Evolutionary conservation across 2,888 invertebrate genomes (phyloP), one percentile per base, ranked within the genome.

Genomic region (Leptopilina drosophilae): DNA sequence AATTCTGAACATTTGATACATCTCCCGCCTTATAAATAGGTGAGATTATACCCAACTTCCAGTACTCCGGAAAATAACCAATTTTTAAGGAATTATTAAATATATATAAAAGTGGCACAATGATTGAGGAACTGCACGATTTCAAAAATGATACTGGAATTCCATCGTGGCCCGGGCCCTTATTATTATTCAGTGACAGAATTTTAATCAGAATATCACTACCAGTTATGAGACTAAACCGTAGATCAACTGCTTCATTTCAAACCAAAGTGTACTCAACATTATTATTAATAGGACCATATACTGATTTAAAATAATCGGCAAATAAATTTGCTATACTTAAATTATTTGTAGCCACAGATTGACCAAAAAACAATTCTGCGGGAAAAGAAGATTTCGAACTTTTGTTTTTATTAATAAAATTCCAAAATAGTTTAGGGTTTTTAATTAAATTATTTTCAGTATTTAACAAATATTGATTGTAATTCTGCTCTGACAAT

Each of bases 111-210:
- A 83, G 49, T 9, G 80, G 80, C 14, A 42, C 46, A 49, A 76
- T 42, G 2, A 83, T 40, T 9, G 59, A 33, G 11, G 69, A 49
- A 3, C 69, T 53, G 49, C 81, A 80, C 3, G 77, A 62, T 33
- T 76, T 81, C 15, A 84, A 42, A 0, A 83, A 12, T 5, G 78
- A 11, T 1, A 77, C 77, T 20, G 84, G 84, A 4, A 84, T 64
- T 20, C 81, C 78, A 78, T 84, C 84, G 7, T 78, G 81, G 11
- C 82, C 81, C 20, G 77, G 46, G 40, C 64, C 64, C 33, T 81
- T 76, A 40, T 14, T 65, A 9, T 56, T 56, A 14, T 12, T 5
- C 2, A 56, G 2, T 8, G 56, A 12, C 5, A 6, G n/a, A 9
- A 56, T 56, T 12, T 56, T 56, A 14, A 3, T 56, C n/a, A 14